Base-by-base conservation (phyloP, 2,888 invertebrate genomes). In the Thyatira batis region DNA sequence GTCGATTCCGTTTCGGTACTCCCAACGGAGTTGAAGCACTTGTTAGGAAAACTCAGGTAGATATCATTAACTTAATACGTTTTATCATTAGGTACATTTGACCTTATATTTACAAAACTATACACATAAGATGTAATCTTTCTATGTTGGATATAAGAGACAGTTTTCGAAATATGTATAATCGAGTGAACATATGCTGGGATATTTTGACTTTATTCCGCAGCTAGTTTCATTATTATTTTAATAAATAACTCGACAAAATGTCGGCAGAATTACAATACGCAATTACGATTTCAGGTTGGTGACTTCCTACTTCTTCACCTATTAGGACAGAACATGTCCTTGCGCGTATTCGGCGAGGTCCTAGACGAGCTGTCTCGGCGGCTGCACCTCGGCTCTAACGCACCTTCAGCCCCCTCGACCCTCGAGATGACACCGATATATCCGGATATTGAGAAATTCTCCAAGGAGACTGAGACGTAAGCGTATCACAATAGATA, bases 351-450 rank as follows among this genome's bases (percentile, higher is more conserved):
- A 45, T 97, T 96, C 81, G 95, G 95, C 52, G 97, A 97, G 76
- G 94, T 97, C 61, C 77, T 97, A 71, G 95, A 96, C 65, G 96
- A 97, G 74, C 85, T 97, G n/a, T 94, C 95, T 48, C 93, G 94
- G 58, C 93, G 94, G 60, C 85, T 96, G 52, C 95, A 94, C 69
- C 92, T 95, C 62, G 95, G 95, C 50, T 95, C 95, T 69, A 95
- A 96, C 78, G 95, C 96, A 57, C 97, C 97, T 0, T 97, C 97
- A 0, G 97, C 97, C 2, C 97, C 97, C 0, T 97, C 97, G 52
- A 97, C 97, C 17, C 88, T 97, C 64, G 97, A 97, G 89, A 96
- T 97, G 95, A 95, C 95, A 54, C 96, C 96, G 4, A 96, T 97
- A 58, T 97, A 97, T 84, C 96, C 97, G 21, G 95, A 95, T 79